phyloP scores from a whole-genome alignment of 2,797 vertebrate genomes.

The Cheirogaleus major region DNA sequence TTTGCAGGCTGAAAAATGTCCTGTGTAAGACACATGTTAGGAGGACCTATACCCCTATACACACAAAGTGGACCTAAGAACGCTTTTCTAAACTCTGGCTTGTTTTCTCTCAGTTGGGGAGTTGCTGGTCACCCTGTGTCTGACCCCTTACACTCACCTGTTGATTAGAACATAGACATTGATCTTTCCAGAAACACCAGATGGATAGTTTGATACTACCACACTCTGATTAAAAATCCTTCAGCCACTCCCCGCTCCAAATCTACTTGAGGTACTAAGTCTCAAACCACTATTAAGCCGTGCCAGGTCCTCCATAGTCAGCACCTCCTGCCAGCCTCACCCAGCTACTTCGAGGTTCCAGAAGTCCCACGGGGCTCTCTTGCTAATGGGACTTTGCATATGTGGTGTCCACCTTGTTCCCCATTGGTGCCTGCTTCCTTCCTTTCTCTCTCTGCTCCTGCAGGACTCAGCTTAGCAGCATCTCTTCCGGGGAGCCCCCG shows the following conservation, averaged over 20 bases:
- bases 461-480: background rate
- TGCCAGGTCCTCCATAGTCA: background rate
- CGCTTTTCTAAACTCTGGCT: background rate
- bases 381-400: background rate
- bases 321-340: background rate
- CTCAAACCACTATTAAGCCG: background rate
- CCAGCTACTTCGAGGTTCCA: background rate
- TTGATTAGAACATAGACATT: background rate
- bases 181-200: conserved; percentile 7
- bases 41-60: no score
- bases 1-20: background rate
- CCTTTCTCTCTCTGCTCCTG: background rate
- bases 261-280: background rate
- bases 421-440: background rate
- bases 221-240: background rate
- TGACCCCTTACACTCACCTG: background rate
- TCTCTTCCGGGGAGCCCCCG: background rate
- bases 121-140: background rate
- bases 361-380: background rate
- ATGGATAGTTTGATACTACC: background rate
- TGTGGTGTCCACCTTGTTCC: background rate
- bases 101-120: background rate
- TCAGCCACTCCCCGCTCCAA: background rate
- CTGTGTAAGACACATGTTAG: fast-evolving
- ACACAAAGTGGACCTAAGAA: background rate